A percentile compares a stretch with the other conserved stretches of the same genome.
Conservation (phyloP, 2,888 invertebrate genomes). For the Drepana falcataria region DNA sequence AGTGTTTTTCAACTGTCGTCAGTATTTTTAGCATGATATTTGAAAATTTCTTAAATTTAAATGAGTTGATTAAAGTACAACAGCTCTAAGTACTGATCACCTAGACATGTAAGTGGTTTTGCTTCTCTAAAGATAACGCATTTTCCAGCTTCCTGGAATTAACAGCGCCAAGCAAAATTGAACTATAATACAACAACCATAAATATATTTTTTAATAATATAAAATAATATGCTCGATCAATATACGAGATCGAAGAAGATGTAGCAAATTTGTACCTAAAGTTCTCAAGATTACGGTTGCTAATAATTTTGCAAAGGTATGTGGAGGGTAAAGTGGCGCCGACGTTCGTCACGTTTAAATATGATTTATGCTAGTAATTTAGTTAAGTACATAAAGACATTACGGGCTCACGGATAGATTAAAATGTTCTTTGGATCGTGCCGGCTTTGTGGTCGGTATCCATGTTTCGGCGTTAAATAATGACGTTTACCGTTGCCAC, state of each 20-base stretch:
- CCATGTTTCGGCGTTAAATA: slow-evolving; percentile 39
- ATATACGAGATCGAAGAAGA: too few relatives aligned
- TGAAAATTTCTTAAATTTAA: neutral
- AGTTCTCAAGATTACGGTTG: slow-evolving; percentile 26
- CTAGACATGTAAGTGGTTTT: slow-evolving; percentile 8
- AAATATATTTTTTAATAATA: slow-evolving; percentile 29
- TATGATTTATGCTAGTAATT: slow-evolving; percentile 79
- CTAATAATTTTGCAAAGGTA: slow-evolving; percentile 26
- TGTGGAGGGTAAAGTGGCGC: slow-evolving; percentile 33
- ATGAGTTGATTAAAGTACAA: too few relatives aligned
- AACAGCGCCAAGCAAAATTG: slow-evolving; percentile 18
- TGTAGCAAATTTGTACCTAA: slow-evolving; percentile 29
- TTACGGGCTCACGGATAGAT: slow-evolving; percentile 65
- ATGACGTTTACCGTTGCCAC: slow-evolving; percentile 25
- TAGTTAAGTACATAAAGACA: slow-evolving; percentile 75
- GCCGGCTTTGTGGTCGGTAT: slow-evolving; percentile 44
- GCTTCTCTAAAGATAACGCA: slow-evolving; percentile 36
- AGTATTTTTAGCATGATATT: slow-evolving; percentile 23
- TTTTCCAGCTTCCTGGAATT: slow-evolving; percentile 15
- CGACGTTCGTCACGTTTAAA: slow-evolving; percentile 70
- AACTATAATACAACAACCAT: slow-evolving; percentile 27
- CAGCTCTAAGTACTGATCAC: neutral
- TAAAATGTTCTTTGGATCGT: slow-evolving; percentile 58
- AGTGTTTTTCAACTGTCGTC: slow-evolving; percentile 30
- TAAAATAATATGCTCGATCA: too few relatives aligned